Evolutionary conservation across 2,797 vertebrate genomes (phyloP).

Genomic region (Intellagama lesueurii): DNA sequence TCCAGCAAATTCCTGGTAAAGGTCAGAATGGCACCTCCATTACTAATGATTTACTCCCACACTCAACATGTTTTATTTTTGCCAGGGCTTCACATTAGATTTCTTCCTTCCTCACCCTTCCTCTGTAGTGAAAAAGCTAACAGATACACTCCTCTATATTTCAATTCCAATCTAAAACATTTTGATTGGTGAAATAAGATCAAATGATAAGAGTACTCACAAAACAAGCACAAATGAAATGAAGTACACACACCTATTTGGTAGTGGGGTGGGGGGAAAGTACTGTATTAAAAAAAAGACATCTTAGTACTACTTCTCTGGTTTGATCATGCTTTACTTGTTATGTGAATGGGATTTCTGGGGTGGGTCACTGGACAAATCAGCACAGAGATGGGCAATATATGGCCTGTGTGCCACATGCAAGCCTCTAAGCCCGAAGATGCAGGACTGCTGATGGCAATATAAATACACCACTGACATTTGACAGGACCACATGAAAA

Average conservation of each 20-base stretch:
- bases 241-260: neutral
- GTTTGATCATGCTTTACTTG: neutral
- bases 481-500: too few species aligned
- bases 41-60: neutral
- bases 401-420: neutral
- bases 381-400: neutral
- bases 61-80: neutral
- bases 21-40: neutral
- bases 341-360: neutral
- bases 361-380: neutral
- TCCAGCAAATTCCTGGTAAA: conserved; percentile 43
- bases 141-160: conserved; percentile 9
- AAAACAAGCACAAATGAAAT: neutral
- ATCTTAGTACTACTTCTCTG: neutral
- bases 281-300: neutral
- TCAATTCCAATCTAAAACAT: neutral
- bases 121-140: neutral
- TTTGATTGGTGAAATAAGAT: neutral
- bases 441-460: too few species aligned
- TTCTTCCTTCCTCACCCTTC: conserved; percentile 7
- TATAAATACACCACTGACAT: too few species aligned
- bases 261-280: neutral
- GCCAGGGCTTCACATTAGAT: neutral
- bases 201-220: conserved; percentile 16
- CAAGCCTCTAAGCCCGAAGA: neutral